Base-by-base conservation (phyloP, 2,113 vertebrate genomes). In the Lethenteron camtschaticum region DNA sequence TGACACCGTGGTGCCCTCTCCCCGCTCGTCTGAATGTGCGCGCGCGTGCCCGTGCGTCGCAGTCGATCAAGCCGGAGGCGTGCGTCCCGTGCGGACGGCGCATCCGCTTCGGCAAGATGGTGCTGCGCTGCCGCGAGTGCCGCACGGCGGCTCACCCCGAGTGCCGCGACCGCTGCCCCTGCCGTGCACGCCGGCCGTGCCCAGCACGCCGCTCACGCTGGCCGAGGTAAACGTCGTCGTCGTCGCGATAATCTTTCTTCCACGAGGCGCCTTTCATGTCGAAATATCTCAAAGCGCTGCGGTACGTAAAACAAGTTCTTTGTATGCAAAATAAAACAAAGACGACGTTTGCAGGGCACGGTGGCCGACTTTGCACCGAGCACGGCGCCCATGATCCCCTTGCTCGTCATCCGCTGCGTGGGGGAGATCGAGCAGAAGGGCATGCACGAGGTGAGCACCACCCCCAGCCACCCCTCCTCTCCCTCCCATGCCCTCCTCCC, bases 61-160 rank as follows among this genome's bases (percentile, higher is more conserved):
- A 99, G 94, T 90, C 96, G 77, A 99, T 99, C 77, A 99, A 99
- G 74, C 90, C 94, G 0, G 91, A 97, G 68, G 88, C 88, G 0
- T 99, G 94, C 12, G 88, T 99, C n/a, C 92, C 94, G 0, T 99
- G 92, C 71, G 90, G 90, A 1, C 96, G 96, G 76, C 83, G 89
- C 71, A 88, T 99, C 71, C 96, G 91, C 77, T 99, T 99, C 80
- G 94, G 94, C 3, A 99, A 97, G 77, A 76, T 90, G 58, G 87
- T 88, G 1, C 78, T 95, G 1, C 96, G 88, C 73, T 99, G 94
- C 75, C 78, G 88, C 3, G 92, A 97, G 76, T 99, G 94, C 78
- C 80, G 87, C 10, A 83, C 96, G 68, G 86, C 94, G 1, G 55
- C 87, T 12, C 94, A 97, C 69, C 85, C 87, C 0, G 94, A 99